Evolutionary conservation across 2,113 vertebrate species (phyloP), one percentile per base, ranked within the genome.

Genomic region (Gallinago undulata): DNA sequence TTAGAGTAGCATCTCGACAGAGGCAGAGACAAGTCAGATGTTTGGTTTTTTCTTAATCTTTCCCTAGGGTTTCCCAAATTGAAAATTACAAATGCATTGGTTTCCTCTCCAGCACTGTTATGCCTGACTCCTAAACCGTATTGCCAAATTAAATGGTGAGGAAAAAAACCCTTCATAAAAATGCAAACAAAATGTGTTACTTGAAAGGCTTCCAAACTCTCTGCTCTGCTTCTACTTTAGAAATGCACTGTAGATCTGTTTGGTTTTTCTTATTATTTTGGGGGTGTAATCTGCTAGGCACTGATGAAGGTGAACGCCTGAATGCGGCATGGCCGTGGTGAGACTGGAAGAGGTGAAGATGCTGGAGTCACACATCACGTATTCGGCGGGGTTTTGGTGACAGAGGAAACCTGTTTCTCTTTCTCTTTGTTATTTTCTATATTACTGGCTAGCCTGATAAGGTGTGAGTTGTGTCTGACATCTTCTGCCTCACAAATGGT

Each of bases 201-300:
- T 94, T 90, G 67, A 88, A 79, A 93, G 23, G 8, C 13, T 81
- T 85, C 68, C 59, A 88, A 80, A 64, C 56, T 92, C 30, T 70
- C 3, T 79, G n/a, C 31, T 85, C 19, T 74, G 62, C 50, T 83
- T 85, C n/a, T 70, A 19, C 18, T 86, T 95, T 56, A 77, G 55
- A 92, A 94, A 59, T 48, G 17, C 4, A 19, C n/a, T 24, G 28
- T 53, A 73, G 39, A 72, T 50, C 4, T 10, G 1, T 68, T 81
- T 66, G 31, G 2, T 35, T 55, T 37, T 59, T 70, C 13, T 37
- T 62, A 23, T 53, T 86, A 24, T 67, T 66, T 81, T 18, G 6
- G 5, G 13, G 12, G 22, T 53, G 17, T 57, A 76, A 87, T 73
- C 30, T 5, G 0, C 23, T 47, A 74, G 28, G 23, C 43, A 78